Base-by-base conservation (phyloP, 2,113 vertebrate species). In the Gnathonemus echidnorhynchus region DNA sequence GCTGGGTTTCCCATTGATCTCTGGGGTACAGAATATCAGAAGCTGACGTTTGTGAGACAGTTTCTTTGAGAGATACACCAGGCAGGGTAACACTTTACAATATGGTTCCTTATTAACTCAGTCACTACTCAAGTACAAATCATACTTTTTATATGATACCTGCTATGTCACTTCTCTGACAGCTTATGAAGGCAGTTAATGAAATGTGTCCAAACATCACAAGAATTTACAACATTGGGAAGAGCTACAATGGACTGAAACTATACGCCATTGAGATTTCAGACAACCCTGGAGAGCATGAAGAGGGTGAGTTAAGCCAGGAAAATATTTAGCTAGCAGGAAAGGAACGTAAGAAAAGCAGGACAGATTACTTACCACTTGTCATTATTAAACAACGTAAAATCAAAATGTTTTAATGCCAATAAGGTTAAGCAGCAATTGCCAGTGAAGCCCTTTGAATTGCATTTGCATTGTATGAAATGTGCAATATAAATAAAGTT, bases 131-230 rank as follows among this genome's bases (percentile, higher is more conserved):
- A 39, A 35, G 39, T 2, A 15, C 39, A 83, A 83, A 5, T 39
- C 19, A 45, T 42, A 83, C 19, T 39, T 35, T 27, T 52, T 49
- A 31, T n/a, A 5, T 86, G 89, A 62, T 19, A 50, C 10, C 62
- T 74, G 24, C 13, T 84, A 86, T 49, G 19, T 90, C 88, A 80
- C 7, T n/a, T 31, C 84, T 35, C 35, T 48, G 88, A 48, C 95
- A 99, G 98, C 80, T 99, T 89, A 99, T 99, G 98, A 99, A 99
- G 94, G 95, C 97, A 52, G 98, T 99, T 66, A 99, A 98, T 90
- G 98, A 99, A 93, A 97, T 97, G 97, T 99, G 98, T 88, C 98
- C 98, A 13, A 99, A 99, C 90, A 96, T 99, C 94, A 99, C 98
- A 17, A 97, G 98, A 19, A 98, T 99, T 93, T 99, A 99, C 92